Conservation (phyloP, 2,888 invertebrate species). For the Nemurella pictetii region DNA sequence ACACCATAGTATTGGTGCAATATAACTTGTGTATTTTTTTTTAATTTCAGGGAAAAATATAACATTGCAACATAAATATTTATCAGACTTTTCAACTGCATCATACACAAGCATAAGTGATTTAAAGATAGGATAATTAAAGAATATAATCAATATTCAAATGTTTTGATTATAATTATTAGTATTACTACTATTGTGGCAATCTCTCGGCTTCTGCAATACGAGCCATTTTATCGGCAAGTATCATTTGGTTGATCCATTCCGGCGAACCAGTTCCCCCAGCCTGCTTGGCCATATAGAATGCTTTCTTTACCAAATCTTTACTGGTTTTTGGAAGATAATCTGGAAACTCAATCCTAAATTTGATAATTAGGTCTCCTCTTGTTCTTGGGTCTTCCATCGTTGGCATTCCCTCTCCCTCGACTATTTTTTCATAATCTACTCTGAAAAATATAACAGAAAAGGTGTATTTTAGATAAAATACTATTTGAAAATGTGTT, state of each 20-base stretch:
- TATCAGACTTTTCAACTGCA: too few species aligned
- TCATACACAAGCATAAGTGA: too few species aligned
- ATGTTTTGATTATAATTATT: too few species aligned
- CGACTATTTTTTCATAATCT: constrained; percentile 68
- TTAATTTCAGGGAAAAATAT: too few species aligned
- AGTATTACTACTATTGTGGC: constrained; percentile 5
- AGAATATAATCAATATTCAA: too few species aligned
- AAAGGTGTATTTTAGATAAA: not conserved
- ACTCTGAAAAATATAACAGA: constrained; percentile 53
- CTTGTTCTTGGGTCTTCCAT: constrained; percentile 62
- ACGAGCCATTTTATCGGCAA: constrained; percentile 36
- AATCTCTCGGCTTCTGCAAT: constrained; percentile 33
- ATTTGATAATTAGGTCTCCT: constrained; percentile 72
- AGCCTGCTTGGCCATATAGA: constrained; percentile 35
- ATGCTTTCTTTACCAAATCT: constrained; percentile 44
- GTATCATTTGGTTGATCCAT: constrained; percentile 34
- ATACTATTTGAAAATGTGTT: constrained; percentile 19
- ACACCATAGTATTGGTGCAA: too few species aligned
- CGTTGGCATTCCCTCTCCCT: constrained; percentile 74
- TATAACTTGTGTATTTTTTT: too few species aligned
- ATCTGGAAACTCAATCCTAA: constrained; percentile 62
- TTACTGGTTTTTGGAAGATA: constrained; percentile 58
- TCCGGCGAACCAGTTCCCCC: constrained; percentile 33
- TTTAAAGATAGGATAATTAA: too few species aligned
- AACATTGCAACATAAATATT: too few species aligned